phyloP scores from a whole-genome alignment of 1,140 invertebrate genomes.

The Carposina sasakii region DNA sequence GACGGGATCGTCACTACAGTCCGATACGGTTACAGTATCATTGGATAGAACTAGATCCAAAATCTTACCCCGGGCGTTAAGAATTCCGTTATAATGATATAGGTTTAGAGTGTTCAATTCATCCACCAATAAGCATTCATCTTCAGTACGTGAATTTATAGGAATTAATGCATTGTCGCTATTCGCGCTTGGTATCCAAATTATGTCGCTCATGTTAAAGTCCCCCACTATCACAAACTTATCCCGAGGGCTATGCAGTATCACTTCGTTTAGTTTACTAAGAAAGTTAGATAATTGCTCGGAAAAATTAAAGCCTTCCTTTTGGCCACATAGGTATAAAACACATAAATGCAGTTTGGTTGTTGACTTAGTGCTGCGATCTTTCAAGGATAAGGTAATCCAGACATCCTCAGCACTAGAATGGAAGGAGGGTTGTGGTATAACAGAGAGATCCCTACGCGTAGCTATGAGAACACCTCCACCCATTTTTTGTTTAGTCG shows the following conservation, averaged over 20 bases:
- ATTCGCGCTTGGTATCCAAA: too few species aligned
- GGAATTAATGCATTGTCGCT: too few species aligned
- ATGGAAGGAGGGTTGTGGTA: conserved; percentile 7
- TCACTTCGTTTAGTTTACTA: neutral
- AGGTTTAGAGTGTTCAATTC: conserved; percentile 11
- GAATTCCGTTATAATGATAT: conserved; percentile 11
- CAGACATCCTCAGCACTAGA: conserved; percentile 22
- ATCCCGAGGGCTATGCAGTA: conserved; percentile 6
- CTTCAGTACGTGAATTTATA: neutral
- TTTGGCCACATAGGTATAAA: neutral
- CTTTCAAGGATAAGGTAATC: conserved; percentile 4
- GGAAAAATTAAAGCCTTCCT: neutral
- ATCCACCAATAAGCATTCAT: conserved; percentile 14
- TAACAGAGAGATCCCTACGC: conserved; percentile 8
- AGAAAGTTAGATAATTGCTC: neutral
- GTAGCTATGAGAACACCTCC: conserved; percentile 23
- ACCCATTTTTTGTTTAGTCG: conserved; percentile 12
- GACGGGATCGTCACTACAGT: conserved; percentile 12
- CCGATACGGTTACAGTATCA: conserved; percentile 3
- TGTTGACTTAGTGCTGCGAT: neutral
- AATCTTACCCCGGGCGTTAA: conserved; percentile 16
- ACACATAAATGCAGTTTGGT: neutral
- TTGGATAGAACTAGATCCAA: conserved; percentile 19
- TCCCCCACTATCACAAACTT: conserved; percentile 13
- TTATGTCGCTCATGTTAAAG: conserved; percentile 11